These are phyloP conservation scores for Drosophila affinis DNA, from an alignment of 2,888 invertebrate species.

Conservation along the genomic window DNA sequence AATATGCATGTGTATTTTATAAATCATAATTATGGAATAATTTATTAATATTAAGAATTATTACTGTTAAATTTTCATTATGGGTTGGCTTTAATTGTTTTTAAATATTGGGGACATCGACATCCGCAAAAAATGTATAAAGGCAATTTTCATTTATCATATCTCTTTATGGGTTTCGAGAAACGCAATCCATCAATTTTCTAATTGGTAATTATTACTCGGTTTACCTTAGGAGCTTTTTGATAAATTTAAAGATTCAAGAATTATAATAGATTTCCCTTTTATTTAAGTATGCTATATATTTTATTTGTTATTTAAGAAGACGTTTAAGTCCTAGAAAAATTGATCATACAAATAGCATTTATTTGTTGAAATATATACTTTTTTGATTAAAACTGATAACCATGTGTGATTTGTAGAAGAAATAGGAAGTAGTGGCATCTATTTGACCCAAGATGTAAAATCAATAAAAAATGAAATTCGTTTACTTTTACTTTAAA, in stretches of 20 bases:
- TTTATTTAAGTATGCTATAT: conserved; percentile 16
- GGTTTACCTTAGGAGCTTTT: conserved; percentile 26
- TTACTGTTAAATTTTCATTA: conserved; percentile 47
- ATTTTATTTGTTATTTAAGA: conserved; percentile 43
- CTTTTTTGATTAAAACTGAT: neutral
- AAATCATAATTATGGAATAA: conserved; percentile 66
- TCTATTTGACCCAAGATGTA: neutral
- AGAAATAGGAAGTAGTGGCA: neutral
- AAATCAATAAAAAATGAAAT: neutral
- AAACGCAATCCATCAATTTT: conserved; percentile 6
- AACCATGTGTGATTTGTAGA: neutral
- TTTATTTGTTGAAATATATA: conserved; percentile 6
- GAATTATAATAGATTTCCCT: conserved; percentile 29
- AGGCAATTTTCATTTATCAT: conserved; percentile 39
- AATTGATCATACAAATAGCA: conserved; percentile 16
- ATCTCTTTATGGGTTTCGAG: conserved; percentile 9
- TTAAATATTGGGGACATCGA: conserved; percentile 53
- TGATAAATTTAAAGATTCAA: conserved; percentile 32
- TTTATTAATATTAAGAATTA: conserved; percentile 54
- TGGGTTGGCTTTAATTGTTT: conserved; percentile 43
- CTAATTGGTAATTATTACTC: neutral
- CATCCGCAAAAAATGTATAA: conserved; percentile 58
- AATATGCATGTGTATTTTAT: conserved; percentile 49
- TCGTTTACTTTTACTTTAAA: neutral
- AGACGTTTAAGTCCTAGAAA: conserved; percentile 55